Evolutionary conservation across 2,113 vertebrate genomes (phyloP), one percentile per base, ranked within the genome.

Genomic region (Chiloscyllium plagiosum): DNA sequence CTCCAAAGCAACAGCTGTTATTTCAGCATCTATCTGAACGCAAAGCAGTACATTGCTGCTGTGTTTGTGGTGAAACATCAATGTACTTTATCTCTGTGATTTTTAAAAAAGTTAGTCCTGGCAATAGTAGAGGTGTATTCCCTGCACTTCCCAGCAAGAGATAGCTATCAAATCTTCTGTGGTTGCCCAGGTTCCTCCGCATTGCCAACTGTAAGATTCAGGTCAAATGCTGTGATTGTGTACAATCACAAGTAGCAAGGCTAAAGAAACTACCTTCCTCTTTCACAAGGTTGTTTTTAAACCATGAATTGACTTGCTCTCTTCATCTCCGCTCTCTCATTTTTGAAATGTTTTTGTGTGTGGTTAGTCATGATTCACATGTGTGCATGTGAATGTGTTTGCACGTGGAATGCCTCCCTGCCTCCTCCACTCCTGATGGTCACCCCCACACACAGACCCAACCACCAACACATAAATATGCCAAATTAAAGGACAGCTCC

Each of bases 401-500:
- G 56, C 89, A 92, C n/a, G 61, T 93, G 89, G 4, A 93, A 22
- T n/a, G 37, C 33, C 61, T 93, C 61, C 61, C 61, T 17, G 37
- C 52, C 13, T 15, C 56, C 56, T 56, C 87, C 87, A 29, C n/a
- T n/a, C n/a, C n/a, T 29, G 65, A 37, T 61, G 66, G 65, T 33
- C 61, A 93, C 89, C 56, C 89, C 65, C 89, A 37, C 89, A 92
- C 89, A 37, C 6, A 26, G 8, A 90, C 87, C 89, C 89, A n/a
- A 66, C 61, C 61, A 66, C 89, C 19, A n/a, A 37, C 61, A 5
- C 61, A 20, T 66, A 22, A 19, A 20, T 15, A 66, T 93, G 17
- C 37, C 37, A 93, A 93, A 93, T 93, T 66, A 93, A 22, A 66
- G 89, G 61, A 93, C 33, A 93, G 17, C 89, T 92, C 89, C 61